These are phyloP conservation scores for Seriola rivoliana DNA, from an alignment of 2,113 vertebrate species.

Conservation along the genomic window DNA sequence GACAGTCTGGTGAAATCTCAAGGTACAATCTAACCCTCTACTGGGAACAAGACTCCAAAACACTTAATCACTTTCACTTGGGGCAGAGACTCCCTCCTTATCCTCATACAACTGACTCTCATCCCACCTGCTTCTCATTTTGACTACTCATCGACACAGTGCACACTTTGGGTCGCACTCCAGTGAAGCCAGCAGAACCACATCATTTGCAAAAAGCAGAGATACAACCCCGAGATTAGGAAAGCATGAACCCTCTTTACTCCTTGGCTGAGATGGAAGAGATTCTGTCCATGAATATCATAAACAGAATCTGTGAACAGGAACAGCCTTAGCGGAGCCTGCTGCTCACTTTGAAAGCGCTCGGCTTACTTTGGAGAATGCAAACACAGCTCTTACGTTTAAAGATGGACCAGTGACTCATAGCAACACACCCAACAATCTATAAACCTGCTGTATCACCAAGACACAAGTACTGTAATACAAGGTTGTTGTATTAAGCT, in stretches of 20 bases:
- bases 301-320: background rate
- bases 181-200: background rate
- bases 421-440: background rate
- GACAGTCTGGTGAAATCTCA: no score
- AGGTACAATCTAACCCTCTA: no score
- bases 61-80: background rate
- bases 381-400: background rate
- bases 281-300: background rate
- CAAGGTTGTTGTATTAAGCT: background rate
- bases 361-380: background rate
- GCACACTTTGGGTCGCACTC: background rate
- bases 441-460: background rate
- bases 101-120: no score
- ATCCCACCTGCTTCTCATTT: no score
- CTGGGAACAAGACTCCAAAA: no score
- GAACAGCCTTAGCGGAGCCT: background rate
- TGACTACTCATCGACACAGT: no score
- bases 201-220: background rate
- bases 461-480: no score
- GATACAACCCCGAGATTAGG: background rate
- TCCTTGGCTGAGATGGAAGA: background rate
- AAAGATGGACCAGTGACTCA: background rate
- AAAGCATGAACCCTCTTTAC: rapidly evolving
- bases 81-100: background rate
- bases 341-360: background rate